Evolutionary conservation across 2,797 vertebrate species (phyloP), one percentile per base, ranked within the genome.

Genomic region (Gambusia yucatana): DNA sequence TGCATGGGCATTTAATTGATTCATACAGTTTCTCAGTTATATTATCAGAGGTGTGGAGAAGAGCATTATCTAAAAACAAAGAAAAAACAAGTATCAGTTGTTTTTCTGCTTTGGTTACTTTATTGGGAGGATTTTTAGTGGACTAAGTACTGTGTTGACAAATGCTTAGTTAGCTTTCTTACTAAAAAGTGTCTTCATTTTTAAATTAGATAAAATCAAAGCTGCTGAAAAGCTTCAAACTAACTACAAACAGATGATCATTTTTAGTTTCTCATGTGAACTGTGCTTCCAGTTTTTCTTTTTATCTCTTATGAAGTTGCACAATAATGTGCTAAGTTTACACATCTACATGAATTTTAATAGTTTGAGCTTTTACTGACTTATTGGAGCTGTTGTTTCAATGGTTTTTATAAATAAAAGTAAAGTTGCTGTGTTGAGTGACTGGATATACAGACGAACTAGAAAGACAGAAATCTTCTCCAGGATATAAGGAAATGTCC

Each of bases 401-500:
- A 5, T 8, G 14, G 33, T 33, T 63, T 33, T 36, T 14, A 30
- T 11, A 14, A 17, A 33, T 33, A 17, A 17, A 17, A 17, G 10
- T 33, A 33, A 87, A 88, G 81, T 86, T 84, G 39, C 33, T 63
- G 43, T 30, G 63, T 47, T 70, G 69, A 61, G 59, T 61, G 59
- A 61, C 59, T 16, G 14, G 33, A 6, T 61, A 33, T 77, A 80
- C 73, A 33, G 76, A 61, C 44, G 67, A 76, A 81, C 30, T 43
- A 75, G 46, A 77, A 46, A 79, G 48, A 78, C 76, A 76, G 79
- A 47, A 81, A 41, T 30, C 46, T 74, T 43, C 44, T 25, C 70
- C 25, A 50, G 82, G 80, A 86, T 77, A 59, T 28, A 33, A 67
- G 5, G 72, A 36, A 78, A 89, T 84, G 73, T 67, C 80, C 75